Base-by-base conservation (phyloP, 2,113 vertebrate species). In the Suricata suricatta region DNA sequence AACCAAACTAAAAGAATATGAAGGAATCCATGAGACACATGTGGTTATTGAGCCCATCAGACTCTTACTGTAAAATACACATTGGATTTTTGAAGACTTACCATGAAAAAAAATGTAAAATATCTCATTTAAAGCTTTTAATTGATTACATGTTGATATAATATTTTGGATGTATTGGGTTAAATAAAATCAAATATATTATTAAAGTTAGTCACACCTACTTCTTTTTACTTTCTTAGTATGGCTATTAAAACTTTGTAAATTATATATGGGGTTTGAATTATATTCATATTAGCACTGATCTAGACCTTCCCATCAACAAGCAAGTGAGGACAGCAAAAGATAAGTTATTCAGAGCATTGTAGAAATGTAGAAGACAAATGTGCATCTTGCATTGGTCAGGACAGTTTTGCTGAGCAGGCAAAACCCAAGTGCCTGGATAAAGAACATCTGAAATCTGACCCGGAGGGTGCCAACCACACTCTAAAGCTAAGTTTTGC, bases 221-320 rank as follows among this genome's bases (percentile, higher is more conserved):
- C 52, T 90, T 87, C 16, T 90, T 80, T 68, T 71, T 74, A 68
- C 19, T 50, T 79, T 69, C 57, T 83, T 64, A 85, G 68, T 82
- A 63, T n/a, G 44, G n/a, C 16, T 74, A 35, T 17, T 60, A 60
- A 90, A 38, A 87, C 25, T 8, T 3, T 80, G 87, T 82, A 50
- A 25, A 80, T n/a, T 38, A 80, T 5, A 3, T 74, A 17, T 7
- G 0, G 54, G 74, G 13, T 31, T 88, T 80, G 15, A 8, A 25
- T 64, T 47, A 27, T 74, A 44, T 25, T 47, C 83, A 19, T 10
- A 12, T 77, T 31, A 16, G 33, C 0, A 1, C 71, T 68, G 57
- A 29, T 29, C 35, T 69, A 69, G n/a, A 88, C 9, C 76, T 80
- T 90, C 41, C 52, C 7, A 23, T 50, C 54, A 17, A 44, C 2